Evolutionary conservation across 2,888 invertebrate species (phyloP).

Genomic region (Drosophila falleni): DNA sequence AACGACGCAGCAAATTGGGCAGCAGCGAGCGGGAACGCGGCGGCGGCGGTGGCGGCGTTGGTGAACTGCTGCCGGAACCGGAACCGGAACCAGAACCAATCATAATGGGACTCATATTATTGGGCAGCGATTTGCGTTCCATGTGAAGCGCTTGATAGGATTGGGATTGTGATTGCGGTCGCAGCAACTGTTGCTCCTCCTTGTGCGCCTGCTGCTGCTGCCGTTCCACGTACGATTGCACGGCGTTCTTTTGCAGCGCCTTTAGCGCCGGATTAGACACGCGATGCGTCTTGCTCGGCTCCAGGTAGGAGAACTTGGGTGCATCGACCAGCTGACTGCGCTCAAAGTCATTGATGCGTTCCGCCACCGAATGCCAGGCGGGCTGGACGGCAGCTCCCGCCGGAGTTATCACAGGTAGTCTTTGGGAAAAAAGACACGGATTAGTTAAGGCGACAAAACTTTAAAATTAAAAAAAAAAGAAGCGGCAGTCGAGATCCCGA

Average conservation of each 20-base stretch:
- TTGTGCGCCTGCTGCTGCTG: slow-evolving; percentile 86
- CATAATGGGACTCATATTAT: slow-evolving; percentile 69
- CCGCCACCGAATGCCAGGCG: slow-evolving; percentile 88
- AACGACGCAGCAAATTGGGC: slow-evolving; percentile 85
- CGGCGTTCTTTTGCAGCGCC: slow-evolving; percentile 93
- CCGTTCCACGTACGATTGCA: slow-evolving; percentile 92
- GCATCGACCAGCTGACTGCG: slow-evolving; percentile 84
- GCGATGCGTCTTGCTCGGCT: slow-evolving; percentile 90
- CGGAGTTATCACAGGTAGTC: slow-evolving; percentile 77
- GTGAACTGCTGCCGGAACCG: slow-evolving; percentile 72
- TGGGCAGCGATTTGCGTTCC: slow-evolving; percentile 84
- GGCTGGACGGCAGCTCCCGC: slow-evolving; percentile 80
- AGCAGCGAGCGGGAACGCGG: slow-evolving; percentile 83
- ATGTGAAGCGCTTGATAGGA: slow-evolving; percentile 71
- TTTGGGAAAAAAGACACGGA: background rate
- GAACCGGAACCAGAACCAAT: slow-evolving; percentile 23
- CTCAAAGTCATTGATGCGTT: slow-evolving; percentile 89
- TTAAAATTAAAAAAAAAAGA: too few species aligned
- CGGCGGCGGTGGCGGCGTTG: slow-evolving; percentile 85
- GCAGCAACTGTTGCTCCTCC: slow-evolving; percentile 85
- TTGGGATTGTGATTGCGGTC: slow-evolving; percentile 77
- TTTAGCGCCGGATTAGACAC: slow-evolving; percentile 91
- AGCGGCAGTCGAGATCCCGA: too few species aligned
- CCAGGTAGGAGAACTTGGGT: slow-evolving; percentile 88
- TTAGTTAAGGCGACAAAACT: background rate